Evolutionary conservation across 2,888 invertebrate genomes (phyloP).

Genomic region (Parelbella ahira): DNA sequence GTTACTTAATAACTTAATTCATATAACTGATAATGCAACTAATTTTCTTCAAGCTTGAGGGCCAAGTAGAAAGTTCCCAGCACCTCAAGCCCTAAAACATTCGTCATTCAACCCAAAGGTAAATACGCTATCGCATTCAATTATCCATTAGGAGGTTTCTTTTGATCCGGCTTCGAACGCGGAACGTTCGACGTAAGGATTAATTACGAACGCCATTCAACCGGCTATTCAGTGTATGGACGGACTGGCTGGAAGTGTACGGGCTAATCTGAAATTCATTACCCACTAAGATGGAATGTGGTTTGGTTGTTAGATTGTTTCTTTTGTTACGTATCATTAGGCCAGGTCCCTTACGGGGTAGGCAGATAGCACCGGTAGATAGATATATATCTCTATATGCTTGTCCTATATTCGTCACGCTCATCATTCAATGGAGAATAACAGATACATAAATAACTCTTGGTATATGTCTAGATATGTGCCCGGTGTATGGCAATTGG

Average conservation of each 20-base stretch:
- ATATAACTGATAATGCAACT: too few relatives aligned
- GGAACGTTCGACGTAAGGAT: conserved; percentile 57
- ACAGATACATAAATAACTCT: too few relatives aligned
- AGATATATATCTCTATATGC: too few relatives aligned
- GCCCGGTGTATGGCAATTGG: too few relatives aligned
- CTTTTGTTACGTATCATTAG: conserved; percentile 1
- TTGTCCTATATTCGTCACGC: too few relatives aligned
- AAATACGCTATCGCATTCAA: conserved; percentile 52
- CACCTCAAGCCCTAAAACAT: conserved; percentile 19
- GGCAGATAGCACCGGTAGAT: too few relatives aligned
- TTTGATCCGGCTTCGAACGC: conserved; percentile 61
- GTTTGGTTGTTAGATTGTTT: conserved; percentile 9
- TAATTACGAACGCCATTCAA: conserved; percentile 68
- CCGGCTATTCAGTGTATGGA: conserved; percentile 46
- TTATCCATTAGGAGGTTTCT: conserved; percentile 73
- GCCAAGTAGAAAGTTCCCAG: too few relatives aligned
- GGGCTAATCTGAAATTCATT: conserved; percentile 25
- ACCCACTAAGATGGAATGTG: conserved; percentile 18
- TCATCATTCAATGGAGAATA: too few relatives aligned
- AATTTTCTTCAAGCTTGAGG: too few relatives aligned
- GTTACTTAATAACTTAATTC: too few relatives aligned
- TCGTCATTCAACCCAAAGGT: conserved; percentile 30
- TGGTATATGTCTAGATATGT: too few relatives aligned
- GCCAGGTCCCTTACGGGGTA: too few relatives aligned
- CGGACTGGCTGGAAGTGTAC: conserved; percentile 12